These are phyloP conservation scores for Cecropterus lyciades DNA, from an alignment of 1,140 invertebrate genomes.

Conservation along the genomic window DNA sequence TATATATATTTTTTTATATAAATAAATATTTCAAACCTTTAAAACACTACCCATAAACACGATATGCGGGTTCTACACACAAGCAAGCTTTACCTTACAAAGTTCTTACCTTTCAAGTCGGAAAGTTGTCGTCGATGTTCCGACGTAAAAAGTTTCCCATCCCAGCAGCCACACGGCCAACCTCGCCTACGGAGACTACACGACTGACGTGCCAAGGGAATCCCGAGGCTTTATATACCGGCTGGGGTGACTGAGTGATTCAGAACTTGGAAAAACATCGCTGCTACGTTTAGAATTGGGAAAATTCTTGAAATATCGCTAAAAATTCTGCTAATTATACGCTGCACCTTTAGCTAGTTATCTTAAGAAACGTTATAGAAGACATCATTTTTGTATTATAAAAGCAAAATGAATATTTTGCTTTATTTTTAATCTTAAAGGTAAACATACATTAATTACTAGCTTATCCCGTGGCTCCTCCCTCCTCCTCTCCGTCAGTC, in stretches of 20 bases:
- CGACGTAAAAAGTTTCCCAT: slow-evolving; percentile 63
- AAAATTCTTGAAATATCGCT: background rate
- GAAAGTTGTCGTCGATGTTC: slow-evolving; percentile 46
- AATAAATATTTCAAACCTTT: too few relatives aligned
- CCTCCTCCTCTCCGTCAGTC: too few relatives aligned
- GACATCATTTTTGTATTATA: too few relatives aligned
- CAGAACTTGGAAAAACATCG: slow-evolving; percentile 39
- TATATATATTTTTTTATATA: too few relatives aligned
- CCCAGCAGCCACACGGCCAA: slow-evolving; percentile 23
- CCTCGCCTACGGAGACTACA: slow-evolving; percentile 12
- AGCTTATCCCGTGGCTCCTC: too few relatives aligned
- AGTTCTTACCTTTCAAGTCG: slow-evolving; percentile 42
- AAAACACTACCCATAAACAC: too few relatives aligned
- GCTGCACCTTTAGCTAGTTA: background rate
- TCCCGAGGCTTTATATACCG: slow-evolving; percentile 56
- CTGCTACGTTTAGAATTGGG: background rate
- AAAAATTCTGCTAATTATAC: background rate
- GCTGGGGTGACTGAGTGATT: slow-evolving; percentile 45
- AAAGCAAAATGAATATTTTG: too few relatives aligned
- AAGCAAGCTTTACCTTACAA: background rate
- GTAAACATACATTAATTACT: too few relatives aligned
- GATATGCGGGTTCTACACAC: too few relatives aligned
- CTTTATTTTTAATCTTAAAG: too few relatives aligned
- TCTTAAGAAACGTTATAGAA: background rate
- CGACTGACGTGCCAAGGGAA: slow-evolving; percentile 49